Evolutionary conservation across 2,888 invertebrate species (phyloP), one percentile per base, ranked within the genome.

Genomic region (Stramonita haemastoma): DNA sequence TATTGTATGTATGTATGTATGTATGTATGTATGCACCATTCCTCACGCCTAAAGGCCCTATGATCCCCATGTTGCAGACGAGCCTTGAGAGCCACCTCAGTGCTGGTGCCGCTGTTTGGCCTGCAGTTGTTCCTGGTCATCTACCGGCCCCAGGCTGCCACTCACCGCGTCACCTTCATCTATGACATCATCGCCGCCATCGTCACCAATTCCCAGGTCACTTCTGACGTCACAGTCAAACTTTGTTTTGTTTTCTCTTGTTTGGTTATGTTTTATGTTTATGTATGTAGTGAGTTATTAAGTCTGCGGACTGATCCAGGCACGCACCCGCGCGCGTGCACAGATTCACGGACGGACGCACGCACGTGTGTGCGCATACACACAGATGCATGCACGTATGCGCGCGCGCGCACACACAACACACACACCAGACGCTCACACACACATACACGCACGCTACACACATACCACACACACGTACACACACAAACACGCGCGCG

Each of bases 81-180:
- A 32, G 91, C 91, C 11, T 89, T 95, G 70, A 95, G 95, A 89
- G 95, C 95, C 0, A 95, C 94, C 0, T 94, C 95, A 91, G 94
- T 95, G 84, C 92, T 95, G 77, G 92, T 95, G 6, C 95, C 95
- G 5, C 91, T 95, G 84, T 95, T 95, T 90, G 95, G 95, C 11
- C 91, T 95, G 11, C 95, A 95, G 73, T 92, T 95, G 60, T 93
- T 95, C 85, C 92, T 95, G 60, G 94, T 95, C 70, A 94, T 95
- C 57, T 95, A 95, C 90, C 91, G 94, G 60, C 95, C 95, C 17
- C 89, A 92, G 4, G 46, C n/a, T n/a, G 92, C 90, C 22, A 84
- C 85, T 6, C 36, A 89, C 46, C 90, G 86, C 17, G 90, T 89
- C 46, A 73, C 57, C n/a, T 89, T 91, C 66, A 90, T 90, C n/a